Conservation (phyloP, 1,140 invertebrate genomes). For the Drosophila nasuta region DNA sequence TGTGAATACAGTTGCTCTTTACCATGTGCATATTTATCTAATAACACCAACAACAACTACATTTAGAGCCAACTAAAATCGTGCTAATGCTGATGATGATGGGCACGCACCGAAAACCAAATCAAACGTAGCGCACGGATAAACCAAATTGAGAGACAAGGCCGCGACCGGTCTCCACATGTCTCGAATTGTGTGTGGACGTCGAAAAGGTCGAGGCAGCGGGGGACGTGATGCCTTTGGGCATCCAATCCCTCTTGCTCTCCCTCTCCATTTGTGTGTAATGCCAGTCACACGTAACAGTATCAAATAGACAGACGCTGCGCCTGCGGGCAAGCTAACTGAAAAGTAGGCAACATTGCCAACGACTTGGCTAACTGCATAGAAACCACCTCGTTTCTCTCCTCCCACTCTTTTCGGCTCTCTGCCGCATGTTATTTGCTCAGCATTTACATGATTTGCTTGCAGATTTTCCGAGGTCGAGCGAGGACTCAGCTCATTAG, state of each 20-base stretch:
- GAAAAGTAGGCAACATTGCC: slow-evolving; percentile 26
- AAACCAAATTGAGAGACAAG: slow-evolving; percentile 62
- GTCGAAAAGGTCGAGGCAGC: not conserved
- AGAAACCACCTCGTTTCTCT: not conserved
- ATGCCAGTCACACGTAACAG: slow-evolving; percentile 26
- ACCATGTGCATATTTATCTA: slow-evolving; percentile 57
- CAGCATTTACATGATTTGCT: slow-evolving; percentile 59
- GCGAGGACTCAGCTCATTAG: slow-evolving; percentile 69
- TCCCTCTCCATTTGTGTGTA: not conserved
- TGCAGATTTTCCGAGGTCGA: slow-evolving; percentile 28
- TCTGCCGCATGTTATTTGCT: slow-evolving; percentile 43
- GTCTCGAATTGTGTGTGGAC: slow-evolving; percentile 5
- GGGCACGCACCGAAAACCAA: slow-evolving; percentile 73
- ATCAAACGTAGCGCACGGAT: slow-evolving; percentile 60
- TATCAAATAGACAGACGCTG: slow-evolving; percentile 22
- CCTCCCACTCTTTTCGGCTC: slow-evolving; percentile 16
- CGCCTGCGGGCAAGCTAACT: slow-evolving; percentile 26
- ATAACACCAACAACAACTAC: slow-evolving; percentile 30
- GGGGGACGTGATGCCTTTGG: not conserved
- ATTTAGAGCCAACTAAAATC: slow-evolving; percentile 45
- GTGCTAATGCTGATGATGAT: slow-evolving; percentile 81
- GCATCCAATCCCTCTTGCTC: not conserved
- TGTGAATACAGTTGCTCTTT: slow-evolving; percentile 61
- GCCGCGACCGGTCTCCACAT: slow-evolving; percentile 7
- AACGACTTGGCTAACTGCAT: slow-evolving; percentile 21